These are phyloP conservation scores for Strigamia crassipes DNA, from an alignment of 2,888 invertebrate species.

Conservation along the genomic window DNA sequence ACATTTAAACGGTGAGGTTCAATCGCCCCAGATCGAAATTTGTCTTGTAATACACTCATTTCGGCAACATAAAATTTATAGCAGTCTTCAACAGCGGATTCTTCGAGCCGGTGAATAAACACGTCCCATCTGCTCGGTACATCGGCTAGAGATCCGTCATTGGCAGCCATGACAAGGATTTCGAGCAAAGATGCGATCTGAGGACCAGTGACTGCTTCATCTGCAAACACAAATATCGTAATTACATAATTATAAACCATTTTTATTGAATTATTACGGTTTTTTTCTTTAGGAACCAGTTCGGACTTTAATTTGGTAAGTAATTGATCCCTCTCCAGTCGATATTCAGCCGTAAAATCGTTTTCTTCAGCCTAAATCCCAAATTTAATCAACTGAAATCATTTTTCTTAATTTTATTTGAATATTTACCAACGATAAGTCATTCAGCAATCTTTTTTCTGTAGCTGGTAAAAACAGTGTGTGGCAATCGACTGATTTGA, in stretches of 20 bases:
- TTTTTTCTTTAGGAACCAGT: conserved; percentile 52
- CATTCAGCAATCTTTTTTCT: conserved; percentile 50
- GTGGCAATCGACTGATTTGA: conserved; percentile 52
- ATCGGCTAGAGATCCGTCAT: conserved; percentile 52
- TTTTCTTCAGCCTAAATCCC: conserved; percentile 50
- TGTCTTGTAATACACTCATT: conserved; percentile 49
- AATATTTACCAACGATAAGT: conserved; percentile 51
- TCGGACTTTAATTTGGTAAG: conserved; percentile 49
- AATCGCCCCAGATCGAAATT: conserved; percentile 49
- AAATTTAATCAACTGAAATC: not conserved
- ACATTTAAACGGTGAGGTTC: conserved; percentile 46
- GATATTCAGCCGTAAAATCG: conserved; percentile 52
- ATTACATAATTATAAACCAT: not conserved
- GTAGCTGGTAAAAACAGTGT: conserved; percentile 52
- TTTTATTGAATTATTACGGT: conserved; percentile 47
- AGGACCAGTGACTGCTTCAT: conserved; percentile 51
- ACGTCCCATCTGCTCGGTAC: conserved; percentile 52
- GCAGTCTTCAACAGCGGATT: conserved; percentile 52
- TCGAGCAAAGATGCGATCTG: conserved; percentile 51
- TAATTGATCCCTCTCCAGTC: conserved; percentile 51
- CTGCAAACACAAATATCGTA: conserved; percentile 41
- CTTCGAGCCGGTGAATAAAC: conserved; percentile 51
- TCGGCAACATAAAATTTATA: conserved; percentile 51
- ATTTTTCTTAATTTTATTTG: not conserved
- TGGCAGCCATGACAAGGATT: conserved; percentile 52